Base-by-base conservation (phyloP, 1,140 invertebrate species). In the Rhyacophila brunnea region DNA sequence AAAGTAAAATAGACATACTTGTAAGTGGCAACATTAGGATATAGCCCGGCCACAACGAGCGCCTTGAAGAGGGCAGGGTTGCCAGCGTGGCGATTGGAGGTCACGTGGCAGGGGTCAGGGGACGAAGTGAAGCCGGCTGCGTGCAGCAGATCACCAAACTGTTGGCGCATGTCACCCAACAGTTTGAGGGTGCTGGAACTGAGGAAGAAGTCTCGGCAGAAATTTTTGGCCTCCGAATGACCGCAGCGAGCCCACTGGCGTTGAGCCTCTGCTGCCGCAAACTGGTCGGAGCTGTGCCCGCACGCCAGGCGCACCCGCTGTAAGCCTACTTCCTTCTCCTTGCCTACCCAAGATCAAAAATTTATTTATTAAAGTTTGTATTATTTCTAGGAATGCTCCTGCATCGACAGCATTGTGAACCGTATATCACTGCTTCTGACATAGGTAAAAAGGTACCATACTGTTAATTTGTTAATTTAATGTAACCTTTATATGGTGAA, bases 1-100 rank as follows among this genome's bases (percentile, higher is more conserved):
- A n/a, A n/a, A n/a, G n/a, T n/a, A n/a, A n/a, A n/a, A 28, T 28
- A 3, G 23, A 28, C 23, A 5, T 3, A 28, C 75, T 49, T 71
- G 9, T 71, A 72, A 53, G 62, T 58, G 14, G 87, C 91, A 52
- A 96, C 83, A 73, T 96, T 96, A 4, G 95, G 95, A 79, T 93
- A 96, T 1, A 97, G 80, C 18, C 92, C 90, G 11, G 91, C 89
- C 65, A 89, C 91, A 20, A 96, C 81, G 28, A 96, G 85, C 1
- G 92, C 91, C 71, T 91, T 90, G 7, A 96, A 76, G 11, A 97
- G 70, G 0, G 83, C 83, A 15, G 84, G 65, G 70, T 95, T 94
- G 14, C 82, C 66, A 0, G 89, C 90, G 74, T 96, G 92, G 11
- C 73, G 70, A 69, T 97, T 97, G 3, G 83, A 81, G 14, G 69